phyloP scores from a whole-genome alignment of 2,113 vertebrate genomes.

The Loxodonta africana region DNA sequence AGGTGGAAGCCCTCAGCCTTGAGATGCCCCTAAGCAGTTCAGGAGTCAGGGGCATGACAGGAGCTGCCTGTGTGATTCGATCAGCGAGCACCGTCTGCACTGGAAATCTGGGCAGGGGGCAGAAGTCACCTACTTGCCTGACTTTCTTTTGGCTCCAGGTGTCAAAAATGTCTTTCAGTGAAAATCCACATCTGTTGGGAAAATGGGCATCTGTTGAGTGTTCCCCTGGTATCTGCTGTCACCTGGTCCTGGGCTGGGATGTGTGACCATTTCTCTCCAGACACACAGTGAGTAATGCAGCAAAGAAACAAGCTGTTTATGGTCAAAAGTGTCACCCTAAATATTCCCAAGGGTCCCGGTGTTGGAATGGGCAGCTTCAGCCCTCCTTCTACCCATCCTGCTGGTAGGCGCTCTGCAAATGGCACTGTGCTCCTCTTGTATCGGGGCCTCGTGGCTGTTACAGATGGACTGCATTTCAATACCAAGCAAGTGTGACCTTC shows the following conservation, averaged over 20 bases:
- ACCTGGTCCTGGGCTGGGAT: neutral
- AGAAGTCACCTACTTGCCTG: neutral
- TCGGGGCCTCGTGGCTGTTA: neutral
- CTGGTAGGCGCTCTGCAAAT: neutral
- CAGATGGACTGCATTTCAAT: neutral
- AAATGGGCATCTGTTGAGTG: neutral
- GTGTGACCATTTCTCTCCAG: neutral
- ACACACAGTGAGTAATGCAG: neutral
- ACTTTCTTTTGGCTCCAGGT: neutral
- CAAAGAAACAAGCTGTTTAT: neutral
- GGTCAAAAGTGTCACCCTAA: neutral
- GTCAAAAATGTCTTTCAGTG: conserved; percentile 22
- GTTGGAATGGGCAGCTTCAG: neutral
- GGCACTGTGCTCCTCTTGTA: neutral
- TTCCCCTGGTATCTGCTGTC: neutral
- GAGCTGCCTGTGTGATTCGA: neutral
- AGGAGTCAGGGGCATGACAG: conserved; percentile 66
- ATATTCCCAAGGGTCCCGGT: neutral
- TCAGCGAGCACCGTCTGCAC: neutral
- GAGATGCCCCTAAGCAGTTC: neutral
- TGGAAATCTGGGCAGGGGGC: neutral
- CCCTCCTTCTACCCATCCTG: fast-evolving
- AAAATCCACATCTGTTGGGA: neutral
- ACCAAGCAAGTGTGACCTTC: neutral
- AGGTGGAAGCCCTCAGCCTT: neutral